phyloP scores from a whole-genome alignment of 2,797 vertebrate species.

The Varecia variegata region DNA sequence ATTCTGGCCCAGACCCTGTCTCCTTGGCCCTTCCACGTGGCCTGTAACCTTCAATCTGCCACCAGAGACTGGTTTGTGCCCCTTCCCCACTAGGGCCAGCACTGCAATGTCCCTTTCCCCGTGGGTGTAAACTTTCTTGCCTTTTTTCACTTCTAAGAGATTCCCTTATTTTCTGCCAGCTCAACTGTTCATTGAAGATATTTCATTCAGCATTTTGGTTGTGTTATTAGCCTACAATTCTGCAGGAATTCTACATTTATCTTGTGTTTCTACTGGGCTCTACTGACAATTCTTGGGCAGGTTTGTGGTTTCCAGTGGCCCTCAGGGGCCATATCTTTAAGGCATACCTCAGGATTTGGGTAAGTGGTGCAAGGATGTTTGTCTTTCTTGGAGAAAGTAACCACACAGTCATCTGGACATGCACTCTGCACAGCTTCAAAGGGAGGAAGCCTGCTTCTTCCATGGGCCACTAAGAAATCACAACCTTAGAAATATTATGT shows the following conservation, averaged over 20 bases:
- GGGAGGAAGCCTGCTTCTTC: not conserved
- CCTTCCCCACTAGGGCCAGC: not conserved
- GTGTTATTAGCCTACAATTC: not conserved
- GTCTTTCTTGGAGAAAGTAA: not conserved
- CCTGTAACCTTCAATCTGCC: not conserved
- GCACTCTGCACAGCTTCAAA: not conserved
- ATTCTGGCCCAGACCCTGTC: not conserved
- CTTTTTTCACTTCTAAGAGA: not conserved
- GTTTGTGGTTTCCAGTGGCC: not conserved
- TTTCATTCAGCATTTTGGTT: not conserved
- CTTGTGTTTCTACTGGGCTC: not conserved
- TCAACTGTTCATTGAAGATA: not conserved
- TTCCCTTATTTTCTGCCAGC: not conserved
- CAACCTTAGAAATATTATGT: not conserved
- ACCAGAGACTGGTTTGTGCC: accelerated
- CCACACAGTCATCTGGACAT: no score
- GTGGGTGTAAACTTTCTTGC: not conserved
- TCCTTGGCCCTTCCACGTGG: no score
- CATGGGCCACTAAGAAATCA: no score
- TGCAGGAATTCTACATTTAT: no score
- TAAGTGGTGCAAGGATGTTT: no score
- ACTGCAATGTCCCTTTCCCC: not conserved
- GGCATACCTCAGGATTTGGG: not conserved
- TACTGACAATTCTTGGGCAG: not conserved
- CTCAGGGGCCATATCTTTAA: no score